Evolutionary conservation across 1,140 invertebrate species (phyloP).

Genomic region (Pseudomyrmex dendroicus): DNA sequence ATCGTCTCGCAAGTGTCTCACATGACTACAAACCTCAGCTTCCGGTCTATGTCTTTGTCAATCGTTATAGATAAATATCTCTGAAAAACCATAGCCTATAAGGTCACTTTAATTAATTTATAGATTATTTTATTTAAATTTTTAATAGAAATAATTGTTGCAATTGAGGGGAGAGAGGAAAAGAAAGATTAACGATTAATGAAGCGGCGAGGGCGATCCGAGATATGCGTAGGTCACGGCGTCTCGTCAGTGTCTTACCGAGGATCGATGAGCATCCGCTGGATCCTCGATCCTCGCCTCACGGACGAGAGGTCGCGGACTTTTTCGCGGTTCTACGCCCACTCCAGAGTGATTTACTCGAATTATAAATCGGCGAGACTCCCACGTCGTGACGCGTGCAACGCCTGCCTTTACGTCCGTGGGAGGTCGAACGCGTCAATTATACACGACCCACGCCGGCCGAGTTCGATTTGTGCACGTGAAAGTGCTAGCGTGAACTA

Average conservation of each 20-base stretch:
- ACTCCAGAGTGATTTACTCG: conserved; percentile 67
- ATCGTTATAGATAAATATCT: conserved; percentile 6
- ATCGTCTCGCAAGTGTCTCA: conserved; percentile 33
- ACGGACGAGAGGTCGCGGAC: conserved; percentile 45
- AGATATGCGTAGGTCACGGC: conserved; percentile 52
- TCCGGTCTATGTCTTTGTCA: conserved; percentile 44
- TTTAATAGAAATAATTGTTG: neutral
- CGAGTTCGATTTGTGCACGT: conserved; percentile 36
- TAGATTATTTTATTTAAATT: neutral
- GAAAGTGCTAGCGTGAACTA: conserved; percentile 51
- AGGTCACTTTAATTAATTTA: neutral
- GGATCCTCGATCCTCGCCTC: conserved; percentile 53
- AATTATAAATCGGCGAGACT: conserved; percentile 72
- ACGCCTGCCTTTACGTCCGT: conserved; percentile 46
- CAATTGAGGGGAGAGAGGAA: no score
- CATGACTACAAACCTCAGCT: conserved; percentile 10
- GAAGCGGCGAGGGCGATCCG: conserved; percentile 58
- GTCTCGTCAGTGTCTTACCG: conserved; percentile 59
- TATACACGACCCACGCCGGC: conserved; percentile 70
- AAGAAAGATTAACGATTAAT: conserved; percentile 60
- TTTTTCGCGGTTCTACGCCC: conserved; percentile 57
- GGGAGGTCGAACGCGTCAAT: conserved; percentile 75
- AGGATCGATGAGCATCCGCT: conserved; percentile 69
- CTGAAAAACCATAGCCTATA: neutral
- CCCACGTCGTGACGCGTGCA: conserved; percentile 30